Evolutionary conservation across 2,888 invertebrate genomes (phyloP).

Genomic region (Drosophila fungiperda): DNA sequence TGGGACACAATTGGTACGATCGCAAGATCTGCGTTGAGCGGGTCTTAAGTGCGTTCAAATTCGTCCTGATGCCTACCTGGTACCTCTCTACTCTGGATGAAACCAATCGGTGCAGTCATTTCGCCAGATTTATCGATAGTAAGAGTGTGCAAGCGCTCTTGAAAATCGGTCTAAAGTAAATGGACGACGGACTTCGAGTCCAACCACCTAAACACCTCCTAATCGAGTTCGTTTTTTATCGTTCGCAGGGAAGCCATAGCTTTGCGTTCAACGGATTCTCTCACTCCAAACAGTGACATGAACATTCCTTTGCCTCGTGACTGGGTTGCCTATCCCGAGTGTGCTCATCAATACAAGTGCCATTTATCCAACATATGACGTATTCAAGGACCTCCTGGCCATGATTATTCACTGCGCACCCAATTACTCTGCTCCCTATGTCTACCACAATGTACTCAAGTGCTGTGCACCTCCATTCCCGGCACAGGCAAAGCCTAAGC

Average conservation of each 20-base stretch:
- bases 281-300: neutral
- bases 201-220: neutral
- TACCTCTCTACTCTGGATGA: conserved; percentile 55
- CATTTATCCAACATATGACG: too few species aligned
- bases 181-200: neutral
- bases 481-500: too few species aligned
- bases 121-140: conserved; percentile 39
- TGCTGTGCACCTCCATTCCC: conserved; percentile 7
- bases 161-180: conserved; percentile 56
- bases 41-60: conserved; percentile 56
- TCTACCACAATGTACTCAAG: conserved; percentile 1
- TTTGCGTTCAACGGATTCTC: conserved; percentile 21
- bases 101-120: conserved; percentile 56
- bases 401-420: conserved; percentile 59
- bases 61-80: conserved; percentile 65
- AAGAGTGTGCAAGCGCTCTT: conserved; percentile 50
- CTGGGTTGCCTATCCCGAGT: conserved; percentile 64
- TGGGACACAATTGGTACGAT: conserved; percentile 67
- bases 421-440: conserved; percentile 34
- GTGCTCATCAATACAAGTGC: conserved; percentile 56
- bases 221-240: neutral
- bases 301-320: conserved; percentile 55
- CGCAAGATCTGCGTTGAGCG: conserved; percentile 52
- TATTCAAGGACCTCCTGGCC: conserved; percentile 62
- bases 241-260: conserved; percentile 46